phyloP scores from a whole-genome alignment of 2,888 invertebrate species.

The Trichogramma dendrolimi region DNA sequence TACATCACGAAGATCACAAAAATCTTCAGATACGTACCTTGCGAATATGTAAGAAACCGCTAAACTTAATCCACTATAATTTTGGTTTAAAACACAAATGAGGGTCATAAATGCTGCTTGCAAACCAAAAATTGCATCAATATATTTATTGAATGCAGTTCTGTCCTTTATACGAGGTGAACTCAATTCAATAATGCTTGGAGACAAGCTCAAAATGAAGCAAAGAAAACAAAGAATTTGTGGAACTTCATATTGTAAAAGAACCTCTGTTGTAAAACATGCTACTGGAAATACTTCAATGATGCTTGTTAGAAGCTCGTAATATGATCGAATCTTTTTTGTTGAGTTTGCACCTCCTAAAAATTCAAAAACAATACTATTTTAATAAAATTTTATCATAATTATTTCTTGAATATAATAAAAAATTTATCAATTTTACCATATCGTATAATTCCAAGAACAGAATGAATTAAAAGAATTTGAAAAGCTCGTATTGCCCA shows the following conservation, averaged over 20 bases:
- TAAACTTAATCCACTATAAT: constrained; percentile 43
- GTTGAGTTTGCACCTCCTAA: constrained; percentile 39
- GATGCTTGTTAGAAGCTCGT: constrained; percentile 43
- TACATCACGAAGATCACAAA: constrained; percentile 47
- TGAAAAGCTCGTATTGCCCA: constrained; percentile 46
- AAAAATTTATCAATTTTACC: constrained; percentile 36
- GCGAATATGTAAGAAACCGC: constrained; percentile 42
- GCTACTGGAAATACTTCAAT: constrained; percentile 45
- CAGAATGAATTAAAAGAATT: constrained; percentile 44
- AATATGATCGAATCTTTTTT: constrained; percentile 42
- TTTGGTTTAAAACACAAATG: constrained; percentile 38
- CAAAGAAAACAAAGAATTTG: constrained; percentile 40
- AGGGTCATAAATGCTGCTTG: constrained; percentile 36
- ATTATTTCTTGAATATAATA: neutral
- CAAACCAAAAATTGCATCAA: constrained; percentile 36
- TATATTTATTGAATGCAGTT: constrained; percentile 35
- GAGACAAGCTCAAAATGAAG: constrained; percentile 38
- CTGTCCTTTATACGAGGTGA: constrained; percentile 37
- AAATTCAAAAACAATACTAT: neutral
- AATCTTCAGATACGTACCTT: constrained; percentile 44
- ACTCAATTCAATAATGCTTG: constrained; percentile 40
- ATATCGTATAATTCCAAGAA: constrained; percentile 45
- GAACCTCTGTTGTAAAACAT: constrained; percentile 45
- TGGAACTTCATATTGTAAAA: constrained; percentile 38
- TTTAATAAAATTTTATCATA: constrained; percentile 8